These are phyloP conservation scores for Asarcornis scutulata DNA, from an alignment of 2,113 vertebrate genomes.

Conservation along the genomic window DNA sequence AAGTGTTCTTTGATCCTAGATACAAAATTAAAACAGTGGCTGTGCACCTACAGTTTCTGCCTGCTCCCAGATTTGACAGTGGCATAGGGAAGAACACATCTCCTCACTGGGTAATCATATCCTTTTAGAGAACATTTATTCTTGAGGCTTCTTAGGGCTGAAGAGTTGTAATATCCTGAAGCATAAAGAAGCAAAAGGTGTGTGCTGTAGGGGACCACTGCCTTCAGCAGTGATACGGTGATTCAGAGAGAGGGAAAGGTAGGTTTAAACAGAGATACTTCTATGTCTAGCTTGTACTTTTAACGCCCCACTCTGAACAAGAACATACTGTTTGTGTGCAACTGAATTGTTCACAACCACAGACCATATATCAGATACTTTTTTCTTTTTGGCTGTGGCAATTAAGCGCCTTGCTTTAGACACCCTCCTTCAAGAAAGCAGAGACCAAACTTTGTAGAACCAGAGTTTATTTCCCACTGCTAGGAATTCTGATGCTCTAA, in stretches of 20 bases:
- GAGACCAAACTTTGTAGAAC: background rate
- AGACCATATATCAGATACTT: conserved; percentile 1
- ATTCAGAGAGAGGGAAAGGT: background rate
- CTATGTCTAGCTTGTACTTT: background rate
- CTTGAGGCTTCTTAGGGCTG: no score
- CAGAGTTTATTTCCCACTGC: background rate
- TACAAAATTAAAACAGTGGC: no score
- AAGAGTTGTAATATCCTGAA: no score
- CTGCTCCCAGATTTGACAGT: no score
- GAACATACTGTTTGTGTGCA: background rate
- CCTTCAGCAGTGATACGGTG: no score
- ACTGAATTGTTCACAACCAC: background rate
- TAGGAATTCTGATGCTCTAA: background rate
- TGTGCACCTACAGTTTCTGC: no score
- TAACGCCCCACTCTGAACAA: background rate
- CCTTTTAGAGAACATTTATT: no score
- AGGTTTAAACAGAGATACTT: background rate
- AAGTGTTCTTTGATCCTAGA: no score
- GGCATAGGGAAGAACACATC: no score
- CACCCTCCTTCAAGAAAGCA: background rate
- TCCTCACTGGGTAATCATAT: no score
- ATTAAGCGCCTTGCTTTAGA: background rate
- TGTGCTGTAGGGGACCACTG: no score
- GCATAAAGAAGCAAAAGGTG: no score
- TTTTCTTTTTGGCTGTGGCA: background rate